These are phyloP conservation scores for Heliopora coerulea DNA, from an alignment of 92 coral and sea anemone genomes.

Conservation along the genomic window DNA sequence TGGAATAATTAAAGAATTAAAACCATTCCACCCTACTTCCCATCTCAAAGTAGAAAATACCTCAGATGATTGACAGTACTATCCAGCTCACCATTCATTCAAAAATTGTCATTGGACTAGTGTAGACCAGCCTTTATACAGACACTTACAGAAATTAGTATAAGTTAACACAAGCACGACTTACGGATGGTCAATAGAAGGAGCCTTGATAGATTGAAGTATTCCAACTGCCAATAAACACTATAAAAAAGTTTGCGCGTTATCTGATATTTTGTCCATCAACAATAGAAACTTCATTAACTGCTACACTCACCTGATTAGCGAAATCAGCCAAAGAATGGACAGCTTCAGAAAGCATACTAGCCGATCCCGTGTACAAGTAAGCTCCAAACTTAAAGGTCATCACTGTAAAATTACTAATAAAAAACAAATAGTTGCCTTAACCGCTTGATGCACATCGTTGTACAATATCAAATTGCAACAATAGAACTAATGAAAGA, in stretches of 20 bases:
- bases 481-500: too few species aligned
- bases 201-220: slow-evolving; percentile 87
- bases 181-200: slow-evolving; percentile 96
- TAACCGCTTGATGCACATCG: background rate
- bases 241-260: slow-evolving; percentile 33
- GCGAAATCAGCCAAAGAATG: slow-evolving; percentile 96
- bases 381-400: slow-evolving; percentile 96
- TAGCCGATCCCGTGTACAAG: slow-evolving; percentile 95
- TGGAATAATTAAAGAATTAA: too few species aligned
- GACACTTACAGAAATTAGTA: too few species aligned
- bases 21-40: too few species aligned
- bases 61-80: too few species aligned
- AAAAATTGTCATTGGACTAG: too few species aligned
- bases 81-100: too few species aligned
- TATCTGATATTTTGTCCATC: background rate
- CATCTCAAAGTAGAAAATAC: too few species aligned
- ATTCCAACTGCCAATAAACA: slow-evolving; percentile 97
- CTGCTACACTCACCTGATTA: slow-evolving; percentile 95
- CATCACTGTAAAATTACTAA: slow-evolving; percentile 90
- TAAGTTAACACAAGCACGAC: too few species aligned
- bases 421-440: slow-evolving; percentile 14
- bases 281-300: background rate
- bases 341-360: slow-evolving; percentile 94
- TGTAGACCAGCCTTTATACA: too few species aligned
- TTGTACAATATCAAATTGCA: background rate